Evolutionary conservation across 2,797 vertebrate genomes (phyloP).

Genomic region (Bothrops alternatus): DNA sequence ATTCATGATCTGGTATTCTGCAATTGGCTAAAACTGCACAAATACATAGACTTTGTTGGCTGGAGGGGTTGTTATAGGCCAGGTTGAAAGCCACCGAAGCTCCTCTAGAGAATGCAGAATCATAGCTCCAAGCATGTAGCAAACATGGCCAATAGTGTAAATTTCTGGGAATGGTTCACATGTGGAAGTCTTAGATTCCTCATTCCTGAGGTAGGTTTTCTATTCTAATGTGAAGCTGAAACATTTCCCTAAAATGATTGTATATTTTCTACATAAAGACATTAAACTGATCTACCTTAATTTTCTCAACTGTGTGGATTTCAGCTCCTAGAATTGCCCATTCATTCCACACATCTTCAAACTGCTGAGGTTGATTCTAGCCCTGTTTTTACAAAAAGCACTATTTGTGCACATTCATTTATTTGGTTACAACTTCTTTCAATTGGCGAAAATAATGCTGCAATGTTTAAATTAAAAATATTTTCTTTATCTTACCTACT

Average conservation of each 20-base stretch:
- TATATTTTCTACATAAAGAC: not conserved
- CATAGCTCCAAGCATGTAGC: not conserved
- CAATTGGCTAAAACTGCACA: not conserved
- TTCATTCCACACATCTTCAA: not conserved
- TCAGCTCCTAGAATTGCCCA: not conserved
- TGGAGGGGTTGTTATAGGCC: not conserved
- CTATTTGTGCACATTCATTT: not conserved
- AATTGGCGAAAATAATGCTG: not conserved
- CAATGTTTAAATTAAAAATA: not conserved
- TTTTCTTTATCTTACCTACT: no score
- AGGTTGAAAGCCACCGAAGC: not conserved
- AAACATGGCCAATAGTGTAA: not conserved
- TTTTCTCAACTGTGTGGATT: not conserved
- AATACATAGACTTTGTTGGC: not conserved
- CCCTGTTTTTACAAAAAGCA: not conserved
- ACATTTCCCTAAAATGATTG: not conserved
- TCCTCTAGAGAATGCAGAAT: not conserved
- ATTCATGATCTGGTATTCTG: not conserved
- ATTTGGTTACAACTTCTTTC: not conserved
- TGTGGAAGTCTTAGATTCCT: not conserved
- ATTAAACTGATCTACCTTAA: not conserved
- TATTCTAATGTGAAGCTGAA: not conserved
- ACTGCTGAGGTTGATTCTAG: not conserved
- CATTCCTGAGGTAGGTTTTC: not conserved
- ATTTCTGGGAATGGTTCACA: not conserved